These are phyloP conservation scores for Gulo gulo DNA, from an alignment of 2,113 vertebrate species.

Conservation along the genomic window DNA sequence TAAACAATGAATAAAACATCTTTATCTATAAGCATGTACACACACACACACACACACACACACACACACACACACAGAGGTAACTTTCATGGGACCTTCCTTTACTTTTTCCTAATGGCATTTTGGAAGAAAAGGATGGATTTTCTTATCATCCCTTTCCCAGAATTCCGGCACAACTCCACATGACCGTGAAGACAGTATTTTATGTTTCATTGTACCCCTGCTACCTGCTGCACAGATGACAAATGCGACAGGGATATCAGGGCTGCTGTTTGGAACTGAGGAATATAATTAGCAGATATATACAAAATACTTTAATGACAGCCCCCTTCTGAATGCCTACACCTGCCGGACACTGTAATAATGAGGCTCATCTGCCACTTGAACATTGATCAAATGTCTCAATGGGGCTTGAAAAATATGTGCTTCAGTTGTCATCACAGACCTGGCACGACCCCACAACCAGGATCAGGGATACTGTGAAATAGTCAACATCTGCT, in stretches of 20 bases:
- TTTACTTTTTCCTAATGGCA: background rate
- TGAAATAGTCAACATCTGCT: conserved; percentile 76
- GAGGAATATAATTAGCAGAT: conserved; percentile 67
- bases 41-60: background rate
- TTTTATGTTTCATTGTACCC: conserved; percentile 40
- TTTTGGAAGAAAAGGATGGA: background rate
- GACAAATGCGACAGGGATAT: conserved; percentile 11
- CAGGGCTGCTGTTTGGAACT: background rate
- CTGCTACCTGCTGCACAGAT: background rate
- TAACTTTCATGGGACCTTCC: background rate
- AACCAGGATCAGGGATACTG: conserved; percentile 41
- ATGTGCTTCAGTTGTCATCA: conserved; percentile 49
- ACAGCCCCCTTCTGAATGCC: conserved; percentile 49
- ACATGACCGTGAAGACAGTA: background rate
- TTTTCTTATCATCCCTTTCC: conserved; percentile 13
- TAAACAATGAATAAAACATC: background rate
- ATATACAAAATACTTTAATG: conserved; percentile 37
- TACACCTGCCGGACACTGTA: conserved; percentile 56
- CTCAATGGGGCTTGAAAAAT: conserved; percentile 41
- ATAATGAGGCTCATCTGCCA: conserved; percentile 43
- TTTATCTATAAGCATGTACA: too few relatives aligned
- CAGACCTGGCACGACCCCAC: conserved; percentile 21
- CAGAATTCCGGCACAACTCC: conserved; percentile 27
- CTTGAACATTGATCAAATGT: conserved; percentile 64
- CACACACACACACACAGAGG: background rate